Conservation (phyloP, 2,797 vertebrate species). For the Chlorospingus semifuscus region DNA sequence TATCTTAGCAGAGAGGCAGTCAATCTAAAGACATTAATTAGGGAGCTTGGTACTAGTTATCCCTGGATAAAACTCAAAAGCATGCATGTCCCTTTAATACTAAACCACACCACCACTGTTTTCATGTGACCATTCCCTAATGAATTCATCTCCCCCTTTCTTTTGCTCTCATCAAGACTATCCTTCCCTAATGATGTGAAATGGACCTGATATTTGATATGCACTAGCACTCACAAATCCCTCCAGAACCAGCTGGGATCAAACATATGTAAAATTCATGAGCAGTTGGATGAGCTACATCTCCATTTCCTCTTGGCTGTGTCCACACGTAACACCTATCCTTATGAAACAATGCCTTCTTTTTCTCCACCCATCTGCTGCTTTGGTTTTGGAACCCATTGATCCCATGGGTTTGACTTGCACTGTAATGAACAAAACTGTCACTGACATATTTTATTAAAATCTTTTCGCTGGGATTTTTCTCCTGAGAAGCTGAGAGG, state of each 20-base stretch:
- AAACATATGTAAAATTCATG: not conserved
- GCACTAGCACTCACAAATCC: not conserved
- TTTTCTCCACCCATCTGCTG: not conserved
- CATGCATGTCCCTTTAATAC: not conserved
- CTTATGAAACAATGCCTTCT: not conserved
- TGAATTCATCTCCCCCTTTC: not conserved
- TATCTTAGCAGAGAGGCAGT: not conserved
- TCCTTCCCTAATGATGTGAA: not conserved
- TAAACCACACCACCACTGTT: not conserved
- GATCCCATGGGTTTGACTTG: not conserved
- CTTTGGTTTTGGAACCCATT: not conserved
- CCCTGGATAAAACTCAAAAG: not conserved
- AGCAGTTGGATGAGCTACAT: fast-evolving
- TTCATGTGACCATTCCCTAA: not conserved
- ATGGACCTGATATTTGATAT: not conserved
- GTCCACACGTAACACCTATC: fast-evolving
- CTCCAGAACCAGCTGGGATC: not conserved
- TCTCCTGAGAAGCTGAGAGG: no score
- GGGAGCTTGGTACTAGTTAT: not conserved
- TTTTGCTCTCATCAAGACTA: not conserved
- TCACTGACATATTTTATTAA: no score
- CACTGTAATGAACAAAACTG: not conserved
- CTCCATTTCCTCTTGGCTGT: not conserved
- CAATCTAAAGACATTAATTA: not conserved
- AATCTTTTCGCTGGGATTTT: no score